Percentiles rank a stretch among this genome's conserved stretches.
These are phyloP conservation scores for Chloroceryle aenea DNA, from an alignment of 2,113 vertebrate species.

Conservation along the genomic window DNA sequence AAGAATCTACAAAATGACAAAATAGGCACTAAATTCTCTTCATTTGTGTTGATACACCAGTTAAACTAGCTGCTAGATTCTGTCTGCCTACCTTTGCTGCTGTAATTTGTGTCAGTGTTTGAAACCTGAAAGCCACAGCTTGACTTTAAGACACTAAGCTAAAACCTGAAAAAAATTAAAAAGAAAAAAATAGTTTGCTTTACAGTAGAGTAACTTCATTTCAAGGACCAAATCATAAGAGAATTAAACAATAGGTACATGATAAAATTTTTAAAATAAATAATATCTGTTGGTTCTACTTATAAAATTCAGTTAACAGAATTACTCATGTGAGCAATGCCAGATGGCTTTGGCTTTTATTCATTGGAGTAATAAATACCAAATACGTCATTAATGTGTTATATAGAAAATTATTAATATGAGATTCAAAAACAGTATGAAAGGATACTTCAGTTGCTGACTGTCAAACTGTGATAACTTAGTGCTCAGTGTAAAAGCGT, in stretches of 20 bases:
- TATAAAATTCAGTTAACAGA: background rate
- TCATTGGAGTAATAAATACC: slow-evolving; percentile 1
- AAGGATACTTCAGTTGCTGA: slow-evolving; percentile 16
- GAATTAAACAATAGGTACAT: background rate
- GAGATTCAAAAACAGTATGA: background rate
- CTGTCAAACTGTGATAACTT: slow-evolving; percentile 24
- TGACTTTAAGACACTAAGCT: background rate
- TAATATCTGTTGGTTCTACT: background rate
- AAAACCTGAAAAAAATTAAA: background rate
- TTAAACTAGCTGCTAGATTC: background rate
- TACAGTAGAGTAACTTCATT: background rate
- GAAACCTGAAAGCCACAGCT: background rate
- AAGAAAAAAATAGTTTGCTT: background rate
- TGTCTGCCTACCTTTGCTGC: background rate
- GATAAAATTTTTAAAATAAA: background rate
- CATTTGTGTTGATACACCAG: background rate
- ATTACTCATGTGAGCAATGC: background rate
- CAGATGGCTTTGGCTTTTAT: slow-evolving; percentile 19
- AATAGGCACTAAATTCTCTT: background rate
- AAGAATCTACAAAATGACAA: background rate
- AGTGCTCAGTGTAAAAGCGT: background rate
- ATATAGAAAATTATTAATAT: slow-evolving; percentile 12
- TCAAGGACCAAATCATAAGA: background rate
- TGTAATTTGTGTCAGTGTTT: background rate
- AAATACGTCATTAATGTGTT: slow-evolving; percentile 30